Evolutionary conservation across 1,140 invertebrate species (phyloP), one percentile per base, ranked within the genome.

Genomic region (Pogonomyrmex californicus): DNA sequence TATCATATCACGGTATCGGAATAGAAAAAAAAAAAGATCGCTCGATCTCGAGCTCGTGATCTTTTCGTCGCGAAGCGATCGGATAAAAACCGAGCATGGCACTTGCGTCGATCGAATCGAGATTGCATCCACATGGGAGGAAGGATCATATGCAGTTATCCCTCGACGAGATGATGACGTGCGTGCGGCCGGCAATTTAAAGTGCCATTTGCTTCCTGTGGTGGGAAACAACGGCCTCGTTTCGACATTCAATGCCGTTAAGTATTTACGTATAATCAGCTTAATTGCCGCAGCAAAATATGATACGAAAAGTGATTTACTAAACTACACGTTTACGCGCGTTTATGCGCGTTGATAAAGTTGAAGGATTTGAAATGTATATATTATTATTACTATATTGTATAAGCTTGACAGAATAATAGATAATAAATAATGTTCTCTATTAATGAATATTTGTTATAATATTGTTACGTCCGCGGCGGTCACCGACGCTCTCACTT

Each of bases 171-270:
- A 85, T 77, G 86, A 90, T 90, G 81, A 88, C 86, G 88, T 60
- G 71, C 63, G 78, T 56, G 70, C 38, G 38, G 58, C 54, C 54
- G 73, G 58, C 77, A 83, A 91, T 91, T 90, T 90, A 88, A 86
- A 90, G 82, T 82, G 76, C 82, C 86, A 81, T 88, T 91, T 85
- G 86, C 89, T 91, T 91, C 88, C 89, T 91, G 90, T 77, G 77
- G 77, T 81, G 63, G 86, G 88, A 89, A 90, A 90, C 86, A 88
- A 91, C 88, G 90, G 71, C 89, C 90, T 83, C 82, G 86, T 91
- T 91, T 88, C 90, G 66, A 79, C 82, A 62, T 63, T 88, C 70
- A 82, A 38, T 75, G 63, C 82, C 77, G 79, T 88, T 90, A 91
- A 90, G 82, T 83, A 83, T 82, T 91, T 85, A 87, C 71, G 88